Percentiles rank a stretch among this genome's conserved stretches.
These are phyloP conservation scores for Eilema sororculum DNA, from an alignment of 2,888 invertebrate species.

Conservation along the genomic window DNA sequence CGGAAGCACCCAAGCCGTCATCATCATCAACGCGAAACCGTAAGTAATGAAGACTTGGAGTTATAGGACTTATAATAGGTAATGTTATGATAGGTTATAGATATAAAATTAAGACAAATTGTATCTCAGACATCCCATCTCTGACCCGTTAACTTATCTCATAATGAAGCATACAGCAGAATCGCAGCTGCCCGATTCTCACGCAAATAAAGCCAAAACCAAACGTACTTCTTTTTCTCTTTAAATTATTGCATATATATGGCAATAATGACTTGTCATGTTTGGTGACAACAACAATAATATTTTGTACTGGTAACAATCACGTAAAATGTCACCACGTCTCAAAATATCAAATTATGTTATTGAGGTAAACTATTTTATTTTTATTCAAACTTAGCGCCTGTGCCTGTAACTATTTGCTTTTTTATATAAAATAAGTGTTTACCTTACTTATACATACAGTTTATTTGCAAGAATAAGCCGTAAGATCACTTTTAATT, in stretches of 20 bases:
- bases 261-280: not conserved
- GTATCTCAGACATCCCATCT: too few relatives aligned
- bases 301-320: conserved; percentile 28
- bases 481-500: conserved; percentile 38
- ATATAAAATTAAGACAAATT: too few relatives aligned
- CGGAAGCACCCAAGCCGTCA: too few relatives aligned
- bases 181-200: too few relatives aligned
- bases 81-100: too few relatives aligned
- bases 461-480: not conserved
- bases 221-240: too few relatives aligned
- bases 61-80: too few relatives aligned
- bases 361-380: conserved; percentile 88
- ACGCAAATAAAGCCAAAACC: too few relatives aligned
- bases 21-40: too few relatives aligned
- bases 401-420: not conserved
- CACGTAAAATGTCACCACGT: conserved; percentile 90
- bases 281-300: conserved; percentile 14
- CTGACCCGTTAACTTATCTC: too few relatives aligned
- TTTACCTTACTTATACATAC: not conserved
- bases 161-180: too few relatives aligned
- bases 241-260: not conserved
- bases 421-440: not conserved
- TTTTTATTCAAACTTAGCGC: conserved; percentile 37
- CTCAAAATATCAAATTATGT: conserved; percentile 91
- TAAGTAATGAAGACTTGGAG: too few relatives aligned